Percentiles rank a stretch among this genome's conserved stretches.
Conservation (phyloP, 2,888 invertebrate species). For the Lasius platythorax region DNA sequence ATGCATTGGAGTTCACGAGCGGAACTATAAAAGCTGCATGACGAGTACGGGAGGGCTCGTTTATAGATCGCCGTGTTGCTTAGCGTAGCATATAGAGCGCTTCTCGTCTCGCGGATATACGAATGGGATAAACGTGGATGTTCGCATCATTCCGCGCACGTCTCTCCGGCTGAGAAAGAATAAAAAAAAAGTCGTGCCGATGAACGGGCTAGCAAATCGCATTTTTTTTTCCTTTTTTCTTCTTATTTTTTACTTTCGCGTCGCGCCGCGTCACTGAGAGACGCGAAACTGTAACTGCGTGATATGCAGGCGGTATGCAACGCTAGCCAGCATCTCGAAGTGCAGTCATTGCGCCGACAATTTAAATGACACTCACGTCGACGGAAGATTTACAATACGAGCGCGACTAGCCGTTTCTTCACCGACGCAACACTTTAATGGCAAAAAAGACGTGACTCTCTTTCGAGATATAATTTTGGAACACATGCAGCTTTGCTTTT, state of each 20-base stretch:
- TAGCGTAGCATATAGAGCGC: constrained; percentile 31
- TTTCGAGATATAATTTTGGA: constrained; percentile 6
- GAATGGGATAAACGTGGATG: constrained; percentile 53
- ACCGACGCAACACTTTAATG: constrained; percentile 21
- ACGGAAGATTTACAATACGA: constrained; percentile 27
- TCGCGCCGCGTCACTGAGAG: neutral
- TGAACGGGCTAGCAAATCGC: constrained; percentile 68
- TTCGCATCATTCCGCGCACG: constrained; percentile 70
- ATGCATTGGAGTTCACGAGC: constrained; percentile 14
- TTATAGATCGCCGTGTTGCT: constrained; percentile 48
- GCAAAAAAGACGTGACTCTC: constrained; percentile 15
- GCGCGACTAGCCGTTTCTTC: constrained; percentile 23
- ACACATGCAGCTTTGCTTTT: neutral
- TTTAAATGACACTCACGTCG: constrained; percentile 56
- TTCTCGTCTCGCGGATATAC: constrained; percentile 35
- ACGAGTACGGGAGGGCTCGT: constrained; percentile 4
- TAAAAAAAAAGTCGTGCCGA: constrained; percentile 60
- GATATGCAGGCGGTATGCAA: constrained; percentile 49
- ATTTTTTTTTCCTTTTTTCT: constrained; percentile 26
- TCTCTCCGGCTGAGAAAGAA: constrained; percentile 49
- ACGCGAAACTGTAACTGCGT: constrained; percentile 26
- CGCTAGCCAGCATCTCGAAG: constrained; percentile 60
- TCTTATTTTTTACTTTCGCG: neutral
- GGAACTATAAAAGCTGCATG: constrained; percentile 21
- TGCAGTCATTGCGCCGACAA: constrained; percentile 49